Conservation (phyloP, 2,888 invertebrate species). For the Laothoe populi region DNA sequence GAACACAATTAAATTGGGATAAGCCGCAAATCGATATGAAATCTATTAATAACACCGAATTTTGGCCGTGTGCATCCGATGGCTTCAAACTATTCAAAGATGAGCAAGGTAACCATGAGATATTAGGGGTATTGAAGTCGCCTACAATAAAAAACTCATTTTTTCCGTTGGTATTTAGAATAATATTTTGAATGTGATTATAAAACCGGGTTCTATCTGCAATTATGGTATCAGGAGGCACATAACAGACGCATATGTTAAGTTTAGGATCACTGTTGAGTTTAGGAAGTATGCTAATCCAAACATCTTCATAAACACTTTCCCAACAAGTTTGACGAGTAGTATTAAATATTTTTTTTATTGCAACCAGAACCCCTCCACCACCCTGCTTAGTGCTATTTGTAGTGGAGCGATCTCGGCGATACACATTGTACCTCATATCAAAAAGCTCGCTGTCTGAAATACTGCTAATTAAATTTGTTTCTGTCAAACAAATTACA, state of each 20-base stretch:
- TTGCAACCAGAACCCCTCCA: background rate
- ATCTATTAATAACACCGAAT: no score
- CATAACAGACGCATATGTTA: background rate
- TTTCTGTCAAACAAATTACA: background rate
- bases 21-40: no score
- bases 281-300: background rate
- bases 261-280: background rate
- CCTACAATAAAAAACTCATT: no score
- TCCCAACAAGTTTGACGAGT: background rate
- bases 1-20: no score
- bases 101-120: no score
- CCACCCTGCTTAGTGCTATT: background rate
- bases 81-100: no score
- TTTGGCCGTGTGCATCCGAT: no score
- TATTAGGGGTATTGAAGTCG: no score
- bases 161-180: no score
- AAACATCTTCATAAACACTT: background rate
- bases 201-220: no score
- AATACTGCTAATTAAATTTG: background rate
- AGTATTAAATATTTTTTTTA: background rate
- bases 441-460: background rate
- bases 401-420: background rate
- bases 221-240: no score
- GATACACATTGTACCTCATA: background rate
- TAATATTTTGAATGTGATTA: no score